These are phyloP conservation scores for Latrodectus hesperus DNA, from an alignment of 2,888 invertebrate species.

Conservation along the genomic window DNA sequence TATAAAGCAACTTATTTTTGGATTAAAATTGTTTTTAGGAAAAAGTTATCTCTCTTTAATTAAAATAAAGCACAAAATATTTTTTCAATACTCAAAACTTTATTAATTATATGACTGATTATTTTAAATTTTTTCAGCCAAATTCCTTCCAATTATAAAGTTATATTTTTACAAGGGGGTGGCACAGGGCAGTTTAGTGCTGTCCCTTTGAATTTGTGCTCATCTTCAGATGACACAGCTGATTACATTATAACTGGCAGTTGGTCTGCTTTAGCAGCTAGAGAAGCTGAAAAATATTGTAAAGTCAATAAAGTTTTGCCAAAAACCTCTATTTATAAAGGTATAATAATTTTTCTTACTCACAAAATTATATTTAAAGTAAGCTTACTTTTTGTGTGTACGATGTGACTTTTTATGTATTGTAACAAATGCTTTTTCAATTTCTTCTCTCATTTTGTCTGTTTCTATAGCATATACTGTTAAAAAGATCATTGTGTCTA, in stretches of 20 bases:
- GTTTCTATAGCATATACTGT: too few relatives aligned
- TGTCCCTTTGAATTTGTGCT: conserved; percentile 87
- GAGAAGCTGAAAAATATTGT: conserved; percentile 95
- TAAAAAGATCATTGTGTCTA: too few relatives aligned
- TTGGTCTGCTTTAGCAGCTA: conserved; percentile 96
- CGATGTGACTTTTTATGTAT: neutral
- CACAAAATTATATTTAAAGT: neutral
- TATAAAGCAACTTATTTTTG: too few relatives aligned
- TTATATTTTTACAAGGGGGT: conserved; percentile 95
- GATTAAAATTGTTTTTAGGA: too few relatives aligned
- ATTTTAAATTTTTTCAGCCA: conserved; percentile 78
- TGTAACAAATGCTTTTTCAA: too few relatives aligned
- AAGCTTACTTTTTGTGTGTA: neutral
- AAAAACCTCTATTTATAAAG: conserved; percentile 82
- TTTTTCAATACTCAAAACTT: neutral
- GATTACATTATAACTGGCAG: conserved; percentile 79
- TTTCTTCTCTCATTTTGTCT: too few relatives aligned
- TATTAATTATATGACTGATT: neutral
- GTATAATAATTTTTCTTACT: conserved; percentile 72
- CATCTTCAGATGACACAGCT: conserved; percentile 47
- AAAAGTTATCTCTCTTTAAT: too few relatives aligned
- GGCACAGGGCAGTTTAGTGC: conserved; percentile 96
- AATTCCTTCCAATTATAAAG: conserved; percentile 93
- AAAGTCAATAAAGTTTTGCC: conserved; percentile 90
- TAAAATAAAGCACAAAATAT: too few relatives aligned